These are phyloP conservation scores for Dendrocincla tyrannina DNA, from an alignment of 2,797 vertebrate genomes.

Conservation along the genomic window DNA sequence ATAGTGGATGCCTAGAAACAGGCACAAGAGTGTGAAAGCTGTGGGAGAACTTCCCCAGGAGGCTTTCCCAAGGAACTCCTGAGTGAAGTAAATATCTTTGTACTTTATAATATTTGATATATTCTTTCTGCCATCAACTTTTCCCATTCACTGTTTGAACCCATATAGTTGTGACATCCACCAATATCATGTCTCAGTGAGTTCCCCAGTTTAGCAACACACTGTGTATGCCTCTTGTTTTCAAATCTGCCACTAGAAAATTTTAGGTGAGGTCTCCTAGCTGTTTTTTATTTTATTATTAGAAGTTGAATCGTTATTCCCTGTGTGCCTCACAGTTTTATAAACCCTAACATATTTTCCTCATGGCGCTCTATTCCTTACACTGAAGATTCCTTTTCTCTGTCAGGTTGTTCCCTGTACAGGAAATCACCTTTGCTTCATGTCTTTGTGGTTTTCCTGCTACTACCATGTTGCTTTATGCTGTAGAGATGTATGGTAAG, in stretches of 20 bases:
- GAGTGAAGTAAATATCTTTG: neutral
- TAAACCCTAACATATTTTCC: neutral
- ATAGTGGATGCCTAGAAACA: neutral
- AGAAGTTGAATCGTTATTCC: neutral
- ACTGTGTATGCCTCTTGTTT: neutral
- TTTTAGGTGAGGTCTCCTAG: neutral
- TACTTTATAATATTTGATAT: neutral
- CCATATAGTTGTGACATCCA: neutral
- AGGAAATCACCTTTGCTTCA: neutral
- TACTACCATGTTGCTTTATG: accelerated
- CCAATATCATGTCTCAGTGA: neutral
- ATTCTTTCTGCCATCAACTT: neutral
- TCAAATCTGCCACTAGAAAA: neutral
- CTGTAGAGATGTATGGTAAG: neutral
- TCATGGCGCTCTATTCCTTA: neutral
- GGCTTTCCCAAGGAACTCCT: neutral
- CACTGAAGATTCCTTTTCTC: neutral
- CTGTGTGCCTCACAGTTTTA: neutral
- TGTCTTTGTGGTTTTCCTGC: neutral
- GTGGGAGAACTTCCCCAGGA: neutral
- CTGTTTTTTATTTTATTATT: neutral
- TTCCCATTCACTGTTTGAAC: neutral
- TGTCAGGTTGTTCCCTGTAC: neutral
- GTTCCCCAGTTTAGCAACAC: neutral
- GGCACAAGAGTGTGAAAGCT: neutral